A percentile compares a stretch with the other conserved stretches of the same genome.
These are phyloP conservation scores for Muschampia plurimacula DNA, from an alignment of 2,888 invertebrate genomes.

Conservation along the genomic window DNA sequence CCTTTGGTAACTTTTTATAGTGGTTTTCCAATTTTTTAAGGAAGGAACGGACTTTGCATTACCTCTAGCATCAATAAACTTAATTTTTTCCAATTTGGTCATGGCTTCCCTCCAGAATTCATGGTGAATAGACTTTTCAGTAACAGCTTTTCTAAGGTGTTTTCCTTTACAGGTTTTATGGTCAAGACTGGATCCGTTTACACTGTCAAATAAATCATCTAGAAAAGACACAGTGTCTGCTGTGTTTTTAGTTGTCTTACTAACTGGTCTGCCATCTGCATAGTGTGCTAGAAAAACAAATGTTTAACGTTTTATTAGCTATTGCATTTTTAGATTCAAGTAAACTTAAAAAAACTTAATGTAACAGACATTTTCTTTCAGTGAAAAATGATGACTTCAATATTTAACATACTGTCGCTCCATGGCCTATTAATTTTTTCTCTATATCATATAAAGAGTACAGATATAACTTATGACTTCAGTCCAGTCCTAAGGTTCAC, in stretches of 20 bases:
- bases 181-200: background rate
- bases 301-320: too few relatives aligned
- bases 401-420: too few relatives aligned
- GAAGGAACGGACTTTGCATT: background rate
- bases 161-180: background rate
- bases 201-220: conserved; percentile 5
- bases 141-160: background rate
- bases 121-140: background rate
- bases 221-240: background rate
- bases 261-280: background rate
- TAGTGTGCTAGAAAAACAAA: conserved; percentile 2
- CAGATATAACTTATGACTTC: too few relatives aligned
- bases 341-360: background rate
- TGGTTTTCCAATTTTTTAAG: background rate
- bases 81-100: background rate
- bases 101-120: background rate
- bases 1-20: background rate
- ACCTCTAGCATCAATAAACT: background rate
- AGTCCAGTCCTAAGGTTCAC: too few relatives aligned
- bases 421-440: too few relatives aligned
- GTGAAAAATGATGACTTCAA: too few relatives aligned
- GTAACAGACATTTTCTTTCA: too few relatives aligned
- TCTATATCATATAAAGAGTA: too few relatives aligned
- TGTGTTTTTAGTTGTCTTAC: background rate
- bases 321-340: background rate